Evolutionary conservation across 92 coral and sea anemone species (phyloP), one percentile per base, ranked within the genome.

Genomic region (Siderastrea radians): DNA sequence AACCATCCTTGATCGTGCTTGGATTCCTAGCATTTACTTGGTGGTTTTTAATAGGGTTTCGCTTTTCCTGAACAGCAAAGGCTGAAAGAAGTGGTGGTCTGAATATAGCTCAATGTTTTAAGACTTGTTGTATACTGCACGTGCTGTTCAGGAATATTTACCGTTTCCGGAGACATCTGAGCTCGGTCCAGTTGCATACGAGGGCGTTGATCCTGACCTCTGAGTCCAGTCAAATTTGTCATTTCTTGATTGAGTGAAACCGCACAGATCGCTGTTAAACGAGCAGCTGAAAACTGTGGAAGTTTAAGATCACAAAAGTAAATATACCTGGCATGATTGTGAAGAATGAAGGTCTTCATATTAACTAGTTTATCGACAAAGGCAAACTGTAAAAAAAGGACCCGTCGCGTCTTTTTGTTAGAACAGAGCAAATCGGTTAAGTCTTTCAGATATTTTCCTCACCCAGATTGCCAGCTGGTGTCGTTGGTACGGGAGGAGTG

Each of bases 151-250:
- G 6, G 19, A 15, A 4, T 19, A 65, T 8, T 65, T 48, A 89
- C 93, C 93, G 50, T 50, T 85, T 65, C 90, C 87, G 8, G 86
- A 63, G 49, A 86, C 80, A 65, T 65, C 69, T 45, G 16, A 11
- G 19, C 45, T 65, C 43, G 93, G 93, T 58, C 93, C 93, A 26
- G 93, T 90, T 7, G 13, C 8, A 12, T 3, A 2, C 4, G 93
- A 86, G 15, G 87, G 16, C 12, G 93, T 86, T 4, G 57, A 1
- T 45, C 87, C 83, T 0, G 2, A 7, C 1, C n/a, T 47, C 80
- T 60, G 72, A 11, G 93, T 80, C 93, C 93, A 90, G 48, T 90
- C 84, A 74, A 90, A 90, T 66, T 51, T 81, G 10, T 90, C 93
- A 57, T 80, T 82, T 49, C 9, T 90, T 4, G 62, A 73, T 46